Evolutionary conservation across 2,113 vertebrate genomes (phyloP).

Genomic region (Dipodomys stephensi): DNA sequence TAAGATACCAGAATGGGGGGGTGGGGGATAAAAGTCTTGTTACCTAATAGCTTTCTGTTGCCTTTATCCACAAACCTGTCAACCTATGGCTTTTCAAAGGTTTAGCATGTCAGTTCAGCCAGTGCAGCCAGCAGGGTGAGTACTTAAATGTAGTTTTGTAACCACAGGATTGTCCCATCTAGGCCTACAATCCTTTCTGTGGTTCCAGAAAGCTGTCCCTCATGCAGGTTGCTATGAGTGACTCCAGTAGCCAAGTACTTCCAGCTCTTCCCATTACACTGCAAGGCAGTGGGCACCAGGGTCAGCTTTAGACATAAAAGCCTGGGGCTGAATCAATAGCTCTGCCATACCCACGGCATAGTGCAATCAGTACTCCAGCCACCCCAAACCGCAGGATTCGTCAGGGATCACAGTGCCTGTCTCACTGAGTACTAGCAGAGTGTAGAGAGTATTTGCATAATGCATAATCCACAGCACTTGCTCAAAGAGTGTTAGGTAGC

Average conservation of each 20-base stretch:
- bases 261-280: background rate
- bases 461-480: background rate
- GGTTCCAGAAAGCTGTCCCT: background rate
- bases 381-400: background rate
- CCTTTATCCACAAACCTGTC: background rate
- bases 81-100: background rate
- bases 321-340: background rate
- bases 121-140: rapidly evolving
- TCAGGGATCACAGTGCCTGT: background rate
- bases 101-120: background rate
- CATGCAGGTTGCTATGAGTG: background rate
- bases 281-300: rapidly evolving
- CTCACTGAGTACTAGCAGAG: background rate
- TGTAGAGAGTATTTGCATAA: background rate
- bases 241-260: no score
- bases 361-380: background rate
- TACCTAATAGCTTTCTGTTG: slow-evolving; percentile 3
- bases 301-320: background rate
- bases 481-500: background rate
- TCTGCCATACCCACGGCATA: background rate
- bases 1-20: background rate
- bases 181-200: background rate
- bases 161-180: background rate
- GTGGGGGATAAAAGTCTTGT: background rate
- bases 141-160: background rate